Percentiles rank a stretch among this genome's conserved stretches.
These are phyloP conservation scores for Pseudomyrmex flavicornis DNA, from an alignment of 1,140 invertebrate species.

Conservation along the genomic window DNA sequence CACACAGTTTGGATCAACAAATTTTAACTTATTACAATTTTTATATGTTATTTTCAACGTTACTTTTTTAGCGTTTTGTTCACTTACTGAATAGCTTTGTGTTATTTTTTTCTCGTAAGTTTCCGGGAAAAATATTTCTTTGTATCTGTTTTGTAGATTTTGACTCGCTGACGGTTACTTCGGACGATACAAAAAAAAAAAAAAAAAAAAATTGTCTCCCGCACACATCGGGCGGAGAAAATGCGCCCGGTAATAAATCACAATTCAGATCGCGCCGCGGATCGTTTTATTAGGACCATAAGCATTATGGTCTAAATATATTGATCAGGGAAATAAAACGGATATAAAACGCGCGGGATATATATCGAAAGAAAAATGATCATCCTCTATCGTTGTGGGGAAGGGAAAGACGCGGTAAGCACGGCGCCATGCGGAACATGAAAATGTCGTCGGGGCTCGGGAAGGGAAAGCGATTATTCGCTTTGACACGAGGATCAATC, in stretches of 20 bases:
- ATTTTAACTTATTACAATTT: too few species aligned
- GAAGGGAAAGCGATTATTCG: background rate
- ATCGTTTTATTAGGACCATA: background rate
- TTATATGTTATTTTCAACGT: too few species aligned
- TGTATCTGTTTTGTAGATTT: too few species aligned
- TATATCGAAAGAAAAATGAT: constrained; percentile 2
- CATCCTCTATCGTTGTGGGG: background rate
- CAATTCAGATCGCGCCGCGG: background rate
- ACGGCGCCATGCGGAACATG: background rate
- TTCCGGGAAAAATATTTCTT: too few species aligned
- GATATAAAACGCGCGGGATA: background rate
- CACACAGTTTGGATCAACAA: too few species aligned
- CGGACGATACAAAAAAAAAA: too few species aligned
- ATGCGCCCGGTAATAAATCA: background rate
- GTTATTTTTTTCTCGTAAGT: too few species aligned
- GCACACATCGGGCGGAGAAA: background rate
- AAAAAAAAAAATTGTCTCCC: too few species aligned
- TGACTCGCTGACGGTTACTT: too few species aligned
- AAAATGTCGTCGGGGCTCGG: background rate
- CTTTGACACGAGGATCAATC: background rate
- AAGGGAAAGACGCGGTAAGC: background rate
- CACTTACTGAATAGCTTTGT: too few species aligned
- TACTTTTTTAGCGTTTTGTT: too few species aligned
- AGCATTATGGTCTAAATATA: background rate
- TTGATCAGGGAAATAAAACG: background rate